Conservation (phyloP, 2,888 invertebrate species). For the Drosophila pseudotalamancana region DNA sequence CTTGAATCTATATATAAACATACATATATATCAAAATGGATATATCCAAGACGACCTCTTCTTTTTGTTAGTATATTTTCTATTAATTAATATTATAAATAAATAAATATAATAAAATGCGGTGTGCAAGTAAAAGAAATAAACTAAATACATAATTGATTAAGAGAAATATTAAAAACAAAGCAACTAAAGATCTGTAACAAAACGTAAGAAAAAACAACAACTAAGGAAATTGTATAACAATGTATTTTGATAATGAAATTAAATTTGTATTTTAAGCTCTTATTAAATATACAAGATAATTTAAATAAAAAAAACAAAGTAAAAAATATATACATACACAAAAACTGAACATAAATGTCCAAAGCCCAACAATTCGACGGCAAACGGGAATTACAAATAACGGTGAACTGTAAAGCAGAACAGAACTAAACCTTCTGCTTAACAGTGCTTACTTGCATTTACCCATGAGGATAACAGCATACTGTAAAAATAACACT, state of each 20-base stretch:
- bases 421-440: no score
- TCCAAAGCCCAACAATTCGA: background rate
- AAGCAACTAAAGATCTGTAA: constrained; percentile 58
- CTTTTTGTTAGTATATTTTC: constrained; percentile 76
- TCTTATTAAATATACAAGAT: constrained; percentile 71
- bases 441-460: background rate
- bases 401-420: background rate
- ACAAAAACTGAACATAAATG: background rate
- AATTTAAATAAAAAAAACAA: constrained; percentile 68
- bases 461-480: no score
- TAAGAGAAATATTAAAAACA: constrained; percentile 32
- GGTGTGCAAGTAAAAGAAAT: constrained; percentile 47
- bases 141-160: constrained; percentile 52
- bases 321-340: constrained; percentile 12
- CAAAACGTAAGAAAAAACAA: constrained; percentile 44
- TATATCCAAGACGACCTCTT: constrained; percentile 72
- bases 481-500: no score
- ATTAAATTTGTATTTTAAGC: constrained; percentile 76
- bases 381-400: background rate
- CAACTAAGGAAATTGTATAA: constrained; percentile 76
- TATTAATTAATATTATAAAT: constrained; percentile 72
- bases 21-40: constrained; percentile 30
- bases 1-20: constrained; percentile 21
- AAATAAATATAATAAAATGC: constrained; percentile 24
- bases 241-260: constrained; percentile 78